phyloP scores from a whole-genome alignment of 2,888 invertebrate species.

The Oxycera nigricornis region DNA sequence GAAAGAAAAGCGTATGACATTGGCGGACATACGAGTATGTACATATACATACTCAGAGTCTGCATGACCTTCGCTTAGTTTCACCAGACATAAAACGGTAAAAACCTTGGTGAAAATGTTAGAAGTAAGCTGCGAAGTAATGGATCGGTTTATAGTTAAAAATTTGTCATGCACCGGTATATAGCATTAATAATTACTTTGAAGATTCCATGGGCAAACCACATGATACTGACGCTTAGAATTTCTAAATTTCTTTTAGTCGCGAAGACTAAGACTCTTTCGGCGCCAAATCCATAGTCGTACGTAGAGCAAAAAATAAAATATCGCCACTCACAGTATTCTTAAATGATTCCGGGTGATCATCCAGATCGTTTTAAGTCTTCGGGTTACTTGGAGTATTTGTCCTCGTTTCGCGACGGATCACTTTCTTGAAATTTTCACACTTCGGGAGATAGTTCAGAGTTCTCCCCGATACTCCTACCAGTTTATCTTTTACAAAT shows the following conservation, averaged over 20 bases:
- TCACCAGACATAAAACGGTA: background rate
- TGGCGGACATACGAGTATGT: background rate
- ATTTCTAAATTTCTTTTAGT: background rate
- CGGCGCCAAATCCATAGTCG: background rate
- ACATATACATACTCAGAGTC: background rate
- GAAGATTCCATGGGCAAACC: background rate
- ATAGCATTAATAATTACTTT: background rate
- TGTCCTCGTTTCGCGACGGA: background rate
- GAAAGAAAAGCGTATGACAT: background rate
- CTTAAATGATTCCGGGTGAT: background rate
- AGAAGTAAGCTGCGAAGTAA: background rate
- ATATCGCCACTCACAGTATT: background rate
- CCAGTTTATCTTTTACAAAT: too few species aligned
- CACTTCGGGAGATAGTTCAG: background rate
- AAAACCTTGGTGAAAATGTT: background rate
- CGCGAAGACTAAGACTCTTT: background rate
- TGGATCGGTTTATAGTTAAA: background rate
- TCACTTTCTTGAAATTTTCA: background rate
- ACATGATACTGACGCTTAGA: background rate
- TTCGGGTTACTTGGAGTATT: background rate
- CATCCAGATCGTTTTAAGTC: background rate
- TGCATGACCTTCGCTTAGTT: background rate
- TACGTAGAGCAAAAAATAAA: background rate
- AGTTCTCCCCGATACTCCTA: too few species aligned
- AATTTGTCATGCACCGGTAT: background rate